Evolutionary conservation across 2,797 vertebrate species (phyloP), one percentile per base, ranked within the genome.

Genomic region (Carapus acus): DNA sequence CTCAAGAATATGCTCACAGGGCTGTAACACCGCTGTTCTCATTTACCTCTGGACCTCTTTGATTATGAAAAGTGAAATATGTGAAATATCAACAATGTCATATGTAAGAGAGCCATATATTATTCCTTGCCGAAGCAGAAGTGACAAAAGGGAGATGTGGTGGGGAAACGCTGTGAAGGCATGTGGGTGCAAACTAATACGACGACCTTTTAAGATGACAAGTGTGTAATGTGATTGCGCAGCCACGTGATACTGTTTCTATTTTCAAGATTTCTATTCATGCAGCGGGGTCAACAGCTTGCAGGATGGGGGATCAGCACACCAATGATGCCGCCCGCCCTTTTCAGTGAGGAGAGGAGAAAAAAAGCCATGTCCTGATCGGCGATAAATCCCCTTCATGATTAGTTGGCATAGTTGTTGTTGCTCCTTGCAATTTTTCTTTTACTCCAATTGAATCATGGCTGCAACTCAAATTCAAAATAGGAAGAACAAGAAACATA

Each of bases 201-300:
- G 74, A 57, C 87, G 84, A 87, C 87, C 82, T 88, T 88, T 85
- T 71, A 79, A 84, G 80, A 50, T 82, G 86, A 83, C 84, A 84
- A 78, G 80, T 82, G 82, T 80, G 68, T 85, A 84, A 87, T 87
- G 78, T 73, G 83, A 84, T 81, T 74, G 73, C 62, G 46, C 13
- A 43, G 24, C 9, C 54, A 8, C 33, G 24, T 54, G 12, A 45
- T 46, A 57, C 46, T 36, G 13, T 71, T 71, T 58, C 56, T 50
- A 52, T 78, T 79, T 78, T 73, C 65, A 19, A 56, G 65, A 54
- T 67, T 81, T 42, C 49, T 69, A 77, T 74, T 64, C 61, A 50
- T 45, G 21, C 65, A 54, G 60, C 54, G 1, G 63, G 57, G 44
- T 57, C 69, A 66, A 65, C 56, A 37, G 62, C 58, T 62, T 22